Conservation (phyloP, 2,888 invertebrate genomes). For the Ormyrus rosae region DNA sequence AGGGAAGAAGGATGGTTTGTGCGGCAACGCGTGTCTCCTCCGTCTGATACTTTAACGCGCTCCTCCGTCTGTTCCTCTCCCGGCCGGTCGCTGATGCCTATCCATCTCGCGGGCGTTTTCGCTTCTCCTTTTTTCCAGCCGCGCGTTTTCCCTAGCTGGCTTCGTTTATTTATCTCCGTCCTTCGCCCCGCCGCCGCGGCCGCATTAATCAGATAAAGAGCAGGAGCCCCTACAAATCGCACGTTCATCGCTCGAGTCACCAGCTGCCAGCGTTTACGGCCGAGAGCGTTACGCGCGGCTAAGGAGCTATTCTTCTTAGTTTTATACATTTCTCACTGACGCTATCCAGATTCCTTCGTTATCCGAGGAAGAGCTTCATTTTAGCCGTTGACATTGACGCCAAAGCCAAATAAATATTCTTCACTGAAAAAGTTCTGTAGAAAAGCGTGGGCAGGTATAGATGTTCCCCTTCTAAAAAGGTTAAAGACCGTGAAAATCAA, state of each 20-base stretch:
- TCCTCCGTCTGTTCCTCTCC: conserved; percentile 13
- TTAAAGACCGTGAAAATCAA: too few species aligned
- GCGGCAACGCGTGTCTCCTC: conserved; percentile 19
- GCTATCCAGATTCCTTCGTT: conserved; percentile 24
- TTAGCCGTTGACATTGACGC: too few species aligned
- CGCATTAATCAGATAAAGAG: conserved; percentile 39
- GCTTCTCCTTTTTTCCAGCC: neutral
- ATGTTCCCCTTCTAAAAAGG: too few species aligned
- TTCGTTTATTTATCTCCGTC: conserved; percentile 47
- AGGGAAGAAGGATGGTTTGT: conserved; percentile 17
- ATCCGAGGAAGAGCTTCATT: neutral
- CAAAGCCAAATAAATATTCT: too few species aligned
- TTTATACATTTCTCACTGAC: too few species aligned
- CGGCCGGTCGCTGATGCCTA: neutral
- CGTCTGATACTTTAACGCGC: neutral
- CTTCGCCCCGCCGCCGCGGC: conserved; percentile 27
- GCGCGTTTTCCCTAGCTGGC: conserved; percentile 8
- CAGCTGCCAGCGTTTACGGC: neutral
- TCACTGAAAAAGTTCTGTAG: too few species aligned
- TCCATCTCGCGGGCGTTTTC: neutral
- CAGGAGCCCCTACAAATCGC: conserved; percentile 41
- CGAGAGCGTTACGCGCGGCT: neutral
- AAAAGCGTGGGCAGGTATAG: too few species aligned
- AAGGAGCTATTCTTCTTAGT: too few species aligned
- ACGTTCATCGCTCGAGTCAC: conserved; percentile 11